phyloP scores from a whole-genome alignment of 2,888 invertebrate genomes.

The Shargacucullia verbasci region DNA sequence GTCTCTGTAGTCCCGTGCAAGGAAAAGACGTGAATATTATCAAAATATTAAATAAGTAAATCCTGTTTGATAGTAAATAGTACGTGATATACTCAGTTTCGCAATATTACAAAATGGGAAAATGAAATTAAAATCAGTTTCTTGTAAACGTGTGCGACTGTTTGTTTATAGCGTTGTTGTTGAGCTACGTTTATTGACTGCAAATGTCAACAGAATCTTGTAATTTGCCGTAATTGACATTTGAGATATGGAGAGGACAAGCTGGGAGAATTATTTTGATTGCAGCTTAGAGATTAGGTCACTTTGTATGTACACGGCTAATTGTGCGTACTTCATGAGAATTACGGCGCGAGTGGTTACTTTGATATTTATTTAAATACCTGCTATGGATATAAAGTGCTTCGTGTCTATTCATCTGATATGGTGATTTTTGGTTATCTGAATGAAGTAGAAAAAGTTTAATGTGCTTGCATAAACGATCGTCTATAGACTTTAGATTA shows the following conservation, averaged over 20 bases:
- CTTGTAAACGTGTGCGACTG: conserved; percentile 12
- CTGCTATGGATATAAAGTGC: neutral
- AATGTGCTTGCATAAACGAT: no score
- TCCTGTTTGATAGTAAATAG: neutral
- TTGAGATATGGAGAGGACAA: conserved; percentile 44
- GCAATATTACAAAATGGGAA: conserved; percentile 20
- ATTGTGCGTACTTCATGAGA: conserved; percentile 20
- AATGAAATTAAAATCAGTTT: conserved; percentile 8
- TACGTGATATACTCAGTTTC: neutral
- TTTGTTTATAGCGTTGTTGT: conserved; percentile 21
- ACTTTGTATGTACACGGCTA: conserved; percentile 37
- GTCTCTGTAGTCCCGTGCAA: no score
- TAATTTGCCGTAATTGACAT: conserved; percentile 51
- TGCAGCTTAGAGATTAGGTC: conserved; percentile 24
- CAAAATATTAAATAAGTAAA: no score
- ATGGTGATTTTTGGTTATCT: no score
- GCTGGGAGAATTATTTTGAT: conserved; percentile 38
- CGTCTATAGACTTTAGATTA: no score
- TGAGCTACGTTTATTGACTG: conserved; percentile 41
- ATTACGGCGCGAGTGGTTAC: neutral
- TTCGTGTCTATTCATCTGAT: neutral
- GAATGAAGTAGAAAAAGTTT: no score
- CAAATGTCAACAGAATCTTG: conserved; percentile 50
- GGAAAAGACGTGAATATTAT: no score
- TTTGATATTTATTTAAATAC: neutral